Evolutionary conservation across 2,888 invertebrate species (phyloP).

Genomic region (Sylvicola fuscatus): DNA sequence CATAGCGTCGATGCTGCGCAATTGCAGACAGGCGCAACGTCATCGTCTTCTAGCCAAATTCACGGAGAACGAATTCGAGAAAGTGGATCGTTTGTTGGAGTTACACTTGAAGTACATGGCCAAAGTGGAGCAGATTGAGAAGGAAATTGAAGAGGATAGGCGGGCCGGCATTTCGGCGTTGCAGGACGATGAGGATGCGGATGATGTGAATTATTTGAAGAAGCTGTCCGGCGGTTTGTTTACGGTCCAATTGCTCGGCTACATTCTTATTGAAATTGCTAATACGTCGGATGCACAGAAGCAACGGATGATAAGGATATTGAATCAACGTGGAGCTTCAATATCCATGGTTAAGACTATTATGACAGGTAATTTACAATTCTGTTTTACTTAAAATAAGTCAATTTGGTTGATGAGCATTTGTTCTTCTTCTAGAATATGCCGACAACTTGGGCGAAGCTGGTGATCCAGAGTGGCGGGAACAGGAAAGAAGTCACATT

Average conservation of each 20-base stretch:
- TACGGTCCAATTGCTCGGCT: conserved; percentile 85
- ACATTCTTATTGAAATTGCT: conserved; percentile 56
- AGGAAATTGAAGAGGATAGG: conserved; percentile 39
- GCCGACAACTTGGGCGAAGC: conserved; percentile 89
- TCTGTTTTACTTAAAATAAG: conserved; percentile 5
- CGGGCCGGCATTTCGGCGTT: conserved; percentile 4
- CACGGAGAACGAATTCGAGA: conserved; percentile 94
- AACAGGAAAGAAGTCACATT: conserved; percentile 80
- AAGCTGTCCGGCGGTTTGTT: conserved; percentile 89
- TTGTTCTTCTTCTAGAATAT: conserved; percentile 43
- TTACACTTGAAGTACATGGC: conserved; percentile 93
- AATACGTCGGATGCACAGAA: conserved; percentile 52
- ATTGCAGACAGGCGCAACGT: conserved; percentile 77
- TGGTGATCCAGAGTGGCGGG: conserved; percentile 64
- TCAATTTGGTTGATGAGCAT: background rate
- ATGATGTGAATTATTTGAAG: conserved; percentile 73
- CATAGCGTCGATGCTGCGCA: conserved; percentile 79
- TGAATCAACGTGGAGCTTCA: conserved; percentile 76
- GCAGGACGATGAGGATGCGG: conserved; percentile 47
- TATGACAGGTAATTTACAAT: conserved; percentile 59
- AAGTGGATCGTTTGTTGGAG: conserved; percentile 90
- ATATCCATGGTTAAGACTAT: conserved; percentile 82
- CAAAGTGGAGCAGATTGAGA: conserved; percentile 71
- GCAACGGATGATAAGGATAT: conserved; percentile 69
- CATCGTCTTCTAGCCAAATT: conserved; percentile 88